phyloP scores from a whole-genome alignment of 1,140 invertebrate genomes.

The Papilio dardanus region DNA sequence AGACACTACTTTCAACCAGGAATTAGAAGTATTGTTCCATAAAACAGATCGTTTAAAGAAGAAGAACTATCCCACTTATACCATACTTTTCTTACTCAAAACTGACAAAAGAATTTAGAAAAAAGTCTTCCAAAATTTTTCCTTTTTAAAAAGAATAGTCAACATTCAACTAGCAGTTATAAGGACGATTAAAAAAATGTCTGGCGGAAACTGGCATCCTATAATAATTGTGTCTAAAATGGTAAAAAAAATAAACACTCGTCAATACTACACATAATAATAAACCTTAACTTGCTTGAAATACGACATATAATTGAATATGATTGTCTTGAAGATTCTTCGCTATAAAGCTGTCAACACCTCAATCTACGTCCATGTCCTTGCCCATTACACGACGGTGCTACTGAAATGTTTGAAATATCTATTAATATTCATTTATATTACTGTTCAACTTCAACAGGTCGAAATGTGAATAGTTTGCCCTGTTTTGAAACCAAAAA shows the following conservation, averaged over 20 bases:
- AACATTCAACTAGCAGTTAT: neutral
- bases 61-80: too few species aligned
- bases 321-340: neutral
- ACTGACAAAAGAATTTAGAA: too few species aligned
- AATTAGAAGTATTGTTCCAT: too few species aligned
- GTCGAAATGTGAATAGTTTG: neutral
- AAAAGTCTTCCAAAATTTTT: too few species aligned
- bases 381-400: neutral
- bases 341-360: conserved; percentile 3
- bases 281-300: neutral
- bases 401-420: conserved; percentile 12
- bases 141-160: too few species aligned
- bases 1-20: neutral
- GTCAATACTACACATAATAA: neutral
- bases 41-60: too few species aligned
- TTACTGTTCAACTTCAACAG: neutral
- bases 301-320: neutral
- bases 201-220: neutral
- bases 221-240: conserved; percentile 9
- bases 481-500: too few species aligned
- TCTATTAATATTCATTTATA: conserved; percentile 8
- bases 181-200: neutral
- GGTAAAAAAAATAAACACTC: neutral
- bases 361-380: neutral
- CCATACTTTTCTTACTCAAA: too few species aligned